Conservation (phyloP, 2,797 vertebrate species). For the Gymnothorax javanicus region DNA sequence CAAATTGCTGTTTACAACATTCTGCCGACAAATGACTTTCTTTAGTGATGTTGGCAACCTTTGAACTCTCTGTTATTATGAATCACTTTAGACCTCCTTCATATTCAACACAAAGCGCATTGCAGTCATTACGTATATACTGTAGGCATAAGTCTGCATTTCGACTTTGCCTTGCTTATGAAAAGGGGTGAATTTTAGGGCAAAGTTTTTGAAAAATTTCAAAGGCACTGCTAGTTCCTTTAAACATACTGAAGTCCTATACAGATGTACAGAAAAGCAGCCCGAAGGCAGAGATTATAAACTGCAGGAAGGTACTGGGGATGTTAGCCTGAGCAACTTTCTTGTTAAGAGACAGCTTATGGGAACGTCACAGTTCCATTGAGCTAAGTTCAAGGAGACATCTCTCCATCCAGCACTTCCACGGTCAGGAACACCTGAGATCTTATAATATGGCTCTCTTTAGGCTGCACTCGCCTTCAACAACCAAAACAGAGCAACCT, state of each 20-base stretch:
- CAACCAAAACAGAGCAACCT: neutral
- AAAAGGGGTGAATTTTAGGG: neutral
- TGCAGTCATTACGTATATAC: neutral
- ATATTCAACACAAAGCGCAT: neutral
- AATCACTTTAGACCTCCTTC: neutral
- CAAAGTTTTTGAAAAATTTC: neutral
- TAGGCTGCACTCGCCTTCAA: neutral
- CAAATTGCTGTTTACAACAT: neutral
- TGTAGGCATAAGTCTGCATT: neutral
- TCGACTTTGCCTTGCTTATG: neutral
- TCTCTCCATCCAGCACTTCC: neutral
- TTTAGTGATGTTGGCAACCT: neutral
- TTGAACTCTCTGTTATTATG: neutral
- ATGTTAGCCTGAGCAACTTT: neutral
- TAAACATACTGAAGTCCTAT: neutral
- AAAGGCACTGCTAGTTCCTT: neutral
- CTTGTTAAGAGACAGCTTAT: neutral
- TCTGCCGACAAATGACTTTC: neutral
- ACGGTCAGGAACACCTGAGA: constrained; percentile 12
- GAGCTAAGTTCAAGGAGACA: neutral
- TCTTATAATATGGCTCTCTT: neutral
- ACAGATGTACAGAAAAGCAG: neutral
- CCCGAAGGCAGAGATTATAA: neutral
- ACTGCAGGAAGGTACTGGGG: neutral
- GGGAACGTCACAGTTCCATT: neutral